Evolutionary conservation across 2,888 invertebrate genomes (phyloP).

Genomic region (Monoplex corrugatus): DNA sequence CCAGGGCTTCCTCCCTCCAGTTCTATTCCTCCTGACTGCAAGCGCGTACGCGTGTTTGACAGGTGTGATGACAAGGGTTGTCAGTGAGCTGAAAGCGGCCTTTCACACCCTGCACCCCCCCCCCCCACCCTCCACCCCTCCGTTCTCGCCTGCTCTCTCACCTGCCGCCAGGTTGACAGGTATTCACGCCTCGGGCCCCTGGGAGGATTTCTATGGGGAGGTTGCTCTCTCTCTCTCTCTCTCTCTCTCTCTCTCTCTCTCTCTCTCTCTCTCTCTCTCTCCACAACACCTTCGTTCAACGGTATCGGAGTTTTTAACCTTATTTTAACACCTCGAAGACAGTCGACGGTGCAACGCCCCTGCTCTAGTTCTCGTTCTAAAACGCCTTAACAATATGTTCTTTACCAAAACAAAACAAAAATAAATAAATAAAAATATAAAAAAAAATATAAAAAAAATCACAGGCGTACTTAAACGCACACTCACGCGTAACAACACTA

Average conservation of each 20-base stretch:
- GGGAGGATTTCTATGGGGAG: neutral
- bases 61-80: constrained; percentile 48
- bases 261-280: neutral
- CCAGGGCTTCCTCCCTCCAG: neutral
- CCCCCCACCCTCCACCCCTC: neutral
- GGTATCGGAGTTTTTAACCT: no score
- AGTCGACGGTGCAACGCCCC: no score
- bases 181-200: neutral
- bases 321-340: no score
- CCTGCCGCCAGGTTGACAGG: neutral
- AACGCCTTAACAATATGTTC: no score
- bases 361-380: no score
- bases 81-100: neutral
- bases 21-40: neutral
- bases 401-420: neutral
- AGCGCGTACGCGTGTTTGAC: constrained; percentile 48
- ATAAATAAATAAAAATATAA: neutral
- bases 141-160: neutral
- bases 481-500: neutral
- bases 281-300: no score
- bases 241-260: neutral
- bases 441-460: no score
- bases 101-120: neutral
- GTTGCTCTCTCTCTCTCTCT: constrained; percentile 1
- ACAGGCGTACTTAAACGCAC: neutral